Evolutionary conservation across 2,113 vertebrate genomes (phyloP), one percentile per base, ranked within the genome.

Genomic region (Puntigrus tetrazona): DNA sequence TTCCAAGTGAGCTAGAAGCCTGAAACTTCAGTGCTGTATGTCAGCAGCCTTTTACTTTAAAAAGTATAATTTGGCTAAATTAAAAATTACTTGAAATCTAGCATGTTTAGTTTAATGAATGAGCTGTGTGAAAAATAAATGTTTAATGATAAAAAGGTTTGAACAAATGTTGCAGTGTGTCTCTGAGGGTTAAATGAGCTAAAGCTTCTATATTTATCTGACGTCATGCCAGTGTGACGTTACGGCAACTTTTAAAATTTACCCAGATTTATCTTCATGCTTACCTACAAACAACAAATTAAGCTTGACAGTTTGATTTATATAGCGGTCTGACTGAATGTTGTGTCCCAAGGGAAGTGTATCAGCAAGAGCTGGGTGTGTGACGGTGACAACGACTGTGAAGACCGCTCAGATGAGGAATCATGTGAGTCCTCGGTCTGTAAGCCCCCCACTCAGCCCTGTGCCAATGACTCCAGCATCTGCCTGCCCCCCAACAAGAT

Each of bases 301-400:
- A 84, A 38, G 27, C 57, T 45, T 81, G 84, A 86, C 81, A 83
- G 80, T n/a, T 81, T 80, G 69, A 83, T 85, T 63, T 85, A 85
- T 85, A 59, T 70, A 13, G 27, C 22, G 31, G 70, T 85, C 43
- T 82, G 73, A 78, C 85, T 78, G 31, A 57, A 38, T 76, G 72
- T 84, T 86, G 59, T n/a, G n/a, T 52, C 78, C 70, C 85, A 91
- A 99, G 98, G 98, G 91, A 97, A 97, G 93, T 99, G 98, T 89
- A 97, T 99, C 94, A 99, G 97, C 91, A 98, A 97, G 92, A 97
- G 96, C 76, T 99, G 98, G 98, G 96, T 99, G 6, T 99, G 98
- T 90, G 98, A 99, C 87, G 97, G 98, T 61, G 98, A 99, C 93
- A 96, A 97, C 20, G 98, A 99, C 91, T 99, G 98, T 88, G 98